Evolutionary conservation across 2,113 vertebrate species (phyloP).

Genomic region (Clarias macrocephalus): DNA sequence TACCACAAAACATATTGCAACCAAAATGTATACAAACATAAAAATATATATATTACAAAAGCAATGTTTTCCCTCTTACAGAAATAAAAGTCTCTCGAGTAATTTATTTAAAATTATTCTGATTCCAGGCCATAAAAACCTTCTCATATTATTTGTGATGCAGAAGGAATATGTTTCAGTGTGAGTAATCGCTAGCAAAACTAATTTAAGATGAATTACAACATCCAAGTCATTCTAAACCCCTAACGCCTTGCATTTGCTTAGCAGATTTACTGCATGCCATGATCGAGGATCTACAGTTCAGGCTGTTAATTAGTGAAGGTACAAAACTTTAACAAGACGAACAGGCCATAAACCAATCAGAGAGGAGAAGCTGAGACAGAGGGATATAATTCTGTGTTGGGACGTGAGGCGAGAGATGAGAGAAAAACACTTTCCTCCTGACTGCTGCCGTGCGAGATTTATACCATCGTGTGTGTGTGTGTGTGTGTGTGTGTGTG

Average conservation of each 20-base stretch:
- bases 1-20: background rate
- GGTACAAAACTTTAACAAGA: conserved; percentile 14
- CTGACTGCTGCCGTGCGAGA: conserved; percentile 11
- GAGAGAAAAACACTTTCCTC: background rate
- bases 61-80: no score
- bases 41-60: no score
- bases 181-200: background rate
- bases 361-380: background rate
- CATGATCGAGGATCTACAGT: background rate
- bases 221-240: background rate
- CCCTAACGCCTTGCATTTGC: background rate
- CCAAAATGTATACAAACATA: no score
- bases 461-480: conserved; percentile 20
- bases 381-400: background rate
- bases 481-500: background rate
- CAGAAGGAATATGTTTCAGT: background rate
- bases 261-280: conserved; percentile 3
- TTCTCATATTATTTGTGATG: background rate
- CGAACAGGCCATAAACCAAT: background rate
- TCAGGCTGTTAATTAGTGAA: conserved; percentile 28
- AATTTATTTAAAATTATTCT: background rate
- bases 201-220: background rate
- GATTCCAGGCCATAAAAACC: background rate
- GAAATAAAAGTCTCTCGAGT: background rate
- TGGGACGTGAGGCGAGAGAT: background rate